These are phyloP conservation scores for Yasuhikotakia modesta DNA, from an alignment of 2,797 vertebrate species.

Conservation along the genomic window DNA sequence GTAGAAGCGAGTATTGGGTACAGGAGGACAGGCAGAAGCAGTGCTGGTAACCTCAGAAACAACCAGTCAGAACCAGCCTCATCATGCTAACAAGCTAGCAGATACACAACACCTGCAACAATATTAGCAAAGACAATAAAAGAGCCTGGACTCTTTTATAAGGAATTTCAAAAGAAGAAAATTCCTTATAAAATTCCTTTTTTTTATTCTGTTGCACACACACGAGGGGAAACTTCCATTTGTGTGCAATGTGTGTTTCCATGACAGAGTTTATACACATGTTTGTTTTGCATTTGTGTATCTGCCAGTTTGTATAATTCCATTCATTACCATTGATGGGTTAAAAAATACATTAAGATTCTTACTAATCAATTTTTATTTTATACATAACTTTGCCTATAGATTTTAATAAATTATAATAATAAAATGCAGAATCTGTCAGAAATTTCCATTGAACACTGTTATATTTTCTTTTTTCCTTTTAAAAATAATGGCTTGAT, in stretches of 20 bases:
- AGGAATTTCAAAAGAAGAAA: background rate
- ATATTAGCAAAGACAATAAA: background rate
- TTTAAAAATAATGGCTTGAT: no score
- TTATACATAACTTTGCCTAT: no score
- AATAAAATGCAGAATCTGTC: no score
- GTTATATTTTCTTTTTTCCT: no score
- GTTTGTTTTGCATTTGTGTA: background rate
- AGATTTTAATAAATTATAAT: no score
- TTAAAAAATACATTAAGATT: no score
- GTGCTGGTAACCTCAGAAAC: slow-evolving; percentile 7
- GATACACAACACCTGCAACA: slow-evolving; percentile 15
- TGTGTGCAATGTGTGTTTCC: background rate
- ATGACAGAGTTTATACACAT: background rate
- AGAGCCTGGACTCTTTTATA: background rate
- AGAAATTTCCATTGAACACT: no score
- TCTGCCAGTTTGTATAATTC: background rate
- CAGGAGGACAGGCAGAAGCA: background rate
- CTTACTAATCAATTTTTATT: no score
- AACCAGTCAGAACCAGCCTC: slow-evolving; percentile 6
- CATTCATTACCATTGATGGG: background rate
- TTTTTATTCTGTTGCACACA: background rate
- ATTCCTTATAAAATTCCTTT: no score
- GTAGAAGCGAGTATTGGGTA: slow-evolving; percentile 20
- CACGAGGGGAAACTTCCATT: slow-evolving; percentile 1
- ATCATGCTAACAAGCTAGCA: background rate